Conservation (phyloP, 2,113 vertebrate genomes). For the Dunckerocampus dactyliophorus region DNA sequence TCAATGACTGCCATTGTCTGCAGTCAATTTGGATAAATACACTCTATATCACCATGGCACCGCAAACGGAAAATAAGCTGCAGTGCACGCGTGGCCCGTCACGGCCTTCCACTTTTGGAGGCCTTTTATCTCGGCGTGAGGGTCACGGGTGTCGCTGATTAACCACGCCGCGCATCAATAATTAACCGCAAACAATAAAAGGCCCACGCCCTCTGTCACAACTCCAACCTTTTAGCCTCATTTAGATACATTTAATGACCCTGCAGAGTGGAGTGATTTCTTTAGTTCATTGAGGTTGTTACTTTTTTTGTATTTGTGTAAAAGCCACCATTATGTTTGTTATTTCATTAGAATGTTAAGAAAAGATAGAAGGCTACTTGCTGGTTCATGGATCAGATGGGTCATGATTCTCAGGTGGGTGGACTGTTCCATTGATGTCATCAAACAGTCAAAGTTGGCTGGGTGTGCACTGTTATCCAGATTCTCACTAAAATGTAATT, state of each 20-base stretch:
- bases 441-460: not conserved
- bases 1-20: too few species aligned
- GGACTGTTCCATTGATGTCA: too few species aligned
- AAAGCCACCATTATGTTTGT: too few species aligned
- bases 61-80: not conserved
- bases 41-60: not conserved
- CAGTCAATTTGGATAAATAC: not conserved
- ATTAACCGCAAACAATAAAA: slow-evolving; percentile 65
- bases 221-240: slow-evolving; percentile 40
- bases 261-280: slow-evolving; percentile 17
- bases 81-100: not conserved
- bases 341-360: too few species aligned
- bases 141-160: slow-evolving; percentile 58
- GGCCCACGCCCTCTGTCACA: slow-evolving; percentile 48
- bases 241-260: slow-evolving; percentile 36
- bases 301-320: not conserved
- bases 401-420: too few species aligned
- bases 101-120: not conserved
- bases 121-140: slow-evolving; percentile 27
- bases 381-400: too few species aligned
- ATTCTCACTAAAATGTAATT: too few species aligned
- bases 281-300: not conserved
- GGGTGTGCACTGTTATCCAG: too few species aligned
- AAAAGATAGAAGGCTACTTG: too few species aligned
- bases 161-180: slow-evolving; percentile 58